These are phyloP conservation scores for Euwallacea similis DNA, from an alignment of 1,140 invertebrate species.

Conservation along the genomic window DNA sequence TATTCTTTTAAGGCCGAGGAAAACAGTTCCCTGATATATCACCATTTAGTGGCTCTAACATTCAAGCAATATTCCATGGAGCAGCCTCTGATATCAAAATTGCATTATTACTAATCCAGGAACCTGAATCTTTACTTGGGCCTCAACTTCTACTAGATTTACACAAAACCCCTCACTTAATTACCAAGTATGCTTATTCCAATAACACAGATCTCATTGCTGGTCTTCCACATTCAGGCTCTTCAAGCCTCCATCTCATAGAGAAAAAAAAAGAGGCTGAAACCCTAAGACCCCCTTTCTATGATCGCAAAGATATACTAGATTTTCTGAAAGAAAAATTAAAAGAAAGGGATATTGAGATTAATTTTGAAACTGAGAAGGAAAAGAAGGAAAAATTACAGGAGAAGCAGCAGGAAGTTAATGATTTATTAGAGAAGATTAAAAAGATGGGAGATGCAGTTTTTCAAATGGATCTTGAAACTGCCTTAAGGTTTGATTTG, in stretches of 20 bases:
- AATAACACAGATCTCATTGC: constrained; percentile 27
- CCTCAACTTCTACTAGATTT: constrained; percentile 66
- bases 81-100: constrained; percentile 51
- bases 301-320: constrained; percentile 4
- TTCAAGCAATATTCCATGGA: constrained; percentile 53
- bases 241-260: neutral
- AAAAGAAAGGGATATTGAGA: constrained; percentile 12
- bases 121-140: constrained; percentile 59
- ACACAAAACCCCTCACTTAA: constrained; percentile 27
- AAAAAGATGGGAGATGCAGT: constrained; percentile 59
- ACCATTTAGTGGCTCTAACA: constrained; percentile 58
- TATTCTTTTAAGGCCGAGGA: constrained; percentile 47
- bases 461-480: constrained; percentile 85
- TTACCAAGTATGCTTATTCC: constrained; percentile 12
- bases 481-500: constrained; percentile 62
- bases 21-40: constrained; percentile 62
- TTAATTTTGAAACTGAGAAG: constrained; percentile 3
- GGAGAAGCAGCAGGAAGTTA: constrained; percentile 20
- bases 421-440: constrained; percentile 46
- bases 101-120: constrained; percentile 66
- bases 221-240: neutral
- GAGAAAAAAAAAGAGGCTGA: constrained; percentile 4
- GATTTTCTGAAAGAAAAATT: constrained; percentile 18
- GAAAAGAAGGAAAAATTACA: constrained; percentile 40
- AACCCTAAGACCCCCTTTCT: neutral